Conservation (phyloP, 2,797 vertebrate genomes). For the Helicolenus hilgendorfi region DNA sequence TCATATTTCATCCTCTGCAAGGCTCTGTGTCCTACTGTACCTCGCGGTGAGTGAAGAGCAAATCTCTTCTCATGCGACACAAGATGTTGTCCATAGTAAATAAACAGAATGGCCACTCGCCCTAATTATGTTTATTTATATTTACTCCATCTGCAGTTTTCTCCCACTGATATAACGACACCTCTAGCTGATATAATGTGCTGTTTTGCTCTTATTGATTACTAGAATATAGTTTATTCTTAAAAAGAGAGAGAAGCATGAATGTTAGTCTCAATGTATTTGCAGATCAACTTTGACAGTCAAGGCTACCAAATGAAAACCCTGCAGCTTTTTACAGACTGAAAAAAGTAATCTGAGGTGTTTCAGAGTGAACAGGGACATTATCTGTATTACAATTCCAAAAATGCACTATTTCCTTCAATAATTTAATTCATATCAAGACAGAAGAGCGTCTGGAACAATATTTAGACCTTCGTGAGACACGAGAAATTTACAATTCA, state of each 20-base stretch:
- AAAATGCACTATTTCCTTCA: neutral
- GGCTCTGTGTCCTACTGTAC: no score
- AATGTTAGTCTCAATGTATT: neutral
- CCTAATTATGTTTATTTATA: neutral
- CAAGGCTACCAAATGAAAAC: neutral
- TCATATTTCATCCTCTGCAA: no score
- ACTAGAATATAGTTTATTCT: neutral
- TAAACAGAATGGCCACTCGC: neutral
- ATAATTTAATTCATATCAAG: neutral
- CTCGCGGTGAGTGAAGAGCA: no score
- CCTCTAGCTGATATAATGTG: neutral
- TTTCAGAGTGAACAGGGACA: neutral
- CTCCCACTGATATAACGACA: neutral
- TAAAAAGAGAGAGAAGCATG: neutral
- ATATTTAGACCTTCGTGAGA: neutral
- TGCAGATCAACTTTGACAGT: neutral
- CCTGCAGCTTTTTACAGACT: neutral
- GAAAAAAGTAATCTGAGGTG: neutral
- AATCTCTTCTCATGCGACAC: neutral
- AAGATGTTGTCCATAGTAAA: neutral
- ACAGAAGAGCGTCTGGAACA: neutral
- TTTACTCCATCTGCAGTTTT: neutral
- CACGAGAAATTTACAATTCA: neutral
- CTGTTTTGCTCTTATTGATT: neutral
- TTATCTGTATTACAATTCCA: neutral